phyloP scores from a whole-genome alignment of 2,113 vertebrate genomes.

The Triplophysa siluroides region DNA sequence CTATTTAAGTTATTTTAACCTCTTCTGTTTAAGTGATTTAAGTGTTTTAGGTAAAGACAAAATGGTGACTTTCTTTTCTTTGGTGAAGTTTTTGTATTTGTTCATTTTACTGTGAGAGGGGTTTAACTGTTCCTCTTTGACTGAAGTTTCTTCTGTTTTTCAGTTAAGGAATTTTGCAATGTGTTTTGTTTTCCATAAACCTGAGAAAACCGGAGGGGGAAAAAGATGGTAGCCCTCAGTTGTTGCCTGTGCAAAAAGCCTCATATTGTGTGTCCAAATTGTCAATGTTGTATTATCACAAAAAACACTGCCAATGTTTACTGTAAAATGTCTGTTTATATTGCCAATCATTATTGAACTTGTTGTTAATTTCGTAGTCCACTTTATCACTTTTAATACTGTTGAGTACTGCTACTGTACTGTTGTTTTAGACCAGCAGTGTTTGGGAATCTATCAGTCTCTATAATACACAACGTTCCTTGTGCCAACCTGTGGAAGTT shows the following conservation, averaged over 20 bases:
- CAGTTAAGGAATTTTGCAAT: slow-evolving; percentile 7
- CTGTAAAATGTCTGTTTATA: slow-evolving; percentile 18
- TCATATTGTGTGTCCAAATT: slow-evolving; percentile 1
- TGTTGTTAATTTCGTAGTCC: slow-evolving; percentile 23
- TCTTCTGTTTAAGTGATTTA: slow-evolving; percentile 22
- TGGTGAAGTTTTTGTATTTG: neutral
- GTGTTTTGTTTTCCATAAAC: neutral
- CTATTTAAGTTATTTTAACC: neutral
- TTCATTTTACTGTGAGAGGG: neutral
- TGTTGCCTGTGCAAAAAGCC: slow-evolving; percentile 14
- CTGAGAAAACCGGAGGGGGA: neutral
- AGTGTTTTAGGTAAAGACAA: slow-evolving; percentile 1
- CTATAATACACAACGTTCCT: slow-evolving; percentile 59
- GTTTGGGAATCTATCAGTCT: slow-evolving; percentile 50
- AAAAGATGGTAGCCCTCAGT: neutral
- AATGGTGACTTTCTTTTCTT: neutral
- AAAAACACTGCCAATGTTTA: slow-evolving; percentile 38
- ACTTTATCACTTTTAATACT: slow-evolving; percentile 24
- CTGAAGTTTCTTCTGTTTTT: neutral
- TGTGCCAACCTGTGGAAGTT: slow-evolving; percentile 72
- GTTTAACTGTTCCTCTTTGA: neutral
- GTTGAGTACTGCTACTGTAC: slow-evolving; percentile 21
- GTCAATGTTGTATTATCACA: neutral
- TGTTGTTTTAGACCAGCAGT: slow-evolving; percentile 35
- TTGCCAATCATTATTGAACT: slow-evolving; percentile 39